A percentile compares a stretch with the other conserved stretches of the same genome.
phyloP scores from a whole-genome alignment of 2,797 vertebrate species.

The Macroramphosus scolopax region DNA sequence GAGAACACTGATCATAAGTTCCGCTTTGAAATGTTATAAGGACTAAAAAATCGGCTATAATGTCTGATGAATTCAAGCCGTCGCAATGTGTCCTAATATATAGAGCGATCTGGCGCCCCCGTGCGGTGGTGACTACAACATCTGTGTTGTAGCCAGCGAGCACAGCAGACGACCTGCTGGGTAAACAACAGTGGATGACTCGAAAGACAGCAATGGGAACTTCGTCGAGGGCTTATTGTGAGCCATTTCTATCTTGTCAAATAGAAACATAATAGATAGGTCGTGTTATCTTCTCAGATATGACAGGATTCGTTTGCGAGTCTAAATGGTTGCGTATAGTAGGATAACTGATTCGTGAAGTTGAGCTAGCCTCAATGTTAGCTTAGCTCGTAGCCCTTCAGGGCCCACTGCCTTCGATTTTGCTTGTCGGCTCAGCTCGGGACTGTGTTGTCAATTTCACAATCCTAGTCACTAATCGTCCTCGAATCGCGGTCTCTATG shows the following conservation, averaged over 20 bases:
- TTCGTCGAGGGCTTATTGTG: slow-evolving; percentile 72
- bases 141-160: slow-evolving; percentile 43
- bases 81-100: slow-evolving; percentile 65
- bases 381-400: slow-evolving; percentile 69
- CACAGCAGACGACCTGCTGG: slow-evolving; percentile 65
- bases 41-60: too few species aligned
- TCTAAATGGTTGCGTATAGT: slow-evolving; percentile 41
- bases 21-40: too few species aligned
- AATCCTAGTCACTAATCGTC: slow-evolving; percentile 50
- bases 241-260: slow-evolving; percentile 49
- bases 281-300: not conserved
- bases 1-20: not conserved
- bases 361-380: slow-evolving; percentile 63
- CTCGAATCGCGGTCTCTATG: slow-evolving; percentile 43
- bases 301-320: not conserved
- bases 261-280: slow-evolving; percentile 10
- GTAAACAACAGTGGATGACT: slow-evolving; percentile 78
- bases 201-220: slow-evolving; percentile 79
- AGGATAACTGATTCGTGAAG: slow-evolving; percentile 55
- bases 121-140: slow-evolving; percentile 7
- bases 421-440: slow-evolving; percentile 61
- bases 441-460: slow-evolving; percentile 76
- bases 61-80: slow-evolving; percentile 14
- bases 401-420: slow-evolving; percentile 68
- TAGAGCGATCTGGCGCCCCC: slow-evolving; percentile 37